These are phyloP conservation scores for Oryzias woworae DNA, from an alignment of 2,113 vertebrate genomes.

Conservation along the genomic window DNA sequence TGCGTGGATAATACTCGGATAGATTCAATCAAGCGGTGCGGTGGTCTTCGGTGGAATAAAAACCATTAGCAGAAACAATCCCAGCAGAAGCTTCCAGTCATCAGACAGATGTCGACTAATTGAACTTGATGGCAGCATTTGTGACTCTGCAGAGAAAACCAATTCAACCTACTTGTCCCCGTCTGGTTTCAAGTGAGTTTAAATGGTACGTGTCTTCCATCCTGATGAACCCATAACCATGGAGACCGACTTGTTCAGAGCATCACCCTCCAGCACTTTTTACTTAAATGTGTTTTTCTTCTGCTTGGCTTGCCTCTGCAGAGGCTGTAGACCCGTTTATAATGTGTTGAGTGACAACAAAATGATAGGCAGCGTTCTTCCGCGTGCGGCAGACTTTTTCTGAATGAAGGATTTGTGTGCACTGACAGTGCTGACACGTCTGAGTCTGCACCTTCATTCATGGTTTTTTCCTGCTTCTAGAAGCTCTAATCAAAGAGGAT, in stretches of 20 bases:
- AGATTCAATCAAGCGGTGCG: neutral
- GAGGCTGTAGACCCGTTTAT: conserved; percentile 30
- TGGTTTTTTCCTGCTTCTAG: conserved; percentile 28
- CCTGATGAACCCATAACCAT: conserved; percentile 53
- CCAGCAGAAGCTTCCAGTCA: conserved; percentile 20
- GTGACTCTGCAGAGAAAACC: conserved; percentile 44
- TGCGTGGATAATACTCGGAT: conserved; percentile 14
- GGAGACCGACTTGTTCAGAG: conserved; percentile 56
- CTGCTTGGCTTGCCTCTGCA: conserved; percentile 18
- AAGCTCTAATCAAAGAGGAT: conserved; percentile 10
- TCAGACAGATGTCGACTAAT: conserved; percentile 35
- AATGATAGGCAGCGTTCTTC: conserved; percentile 31
- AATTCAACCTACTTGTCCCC: conserved; percentile 32
- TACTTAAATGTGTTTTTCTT: conserved; percentile 46
- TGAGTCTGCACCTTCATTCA: conserved; percentile 42
- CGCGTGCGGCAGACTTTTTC: neutral
- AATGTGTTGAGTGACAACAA: conserved; percentile 41
- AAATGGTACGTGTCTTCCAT: conserved; percentile 40
- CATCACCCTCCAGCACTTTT: conserved; percentile 54
- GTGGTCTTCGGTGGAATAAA: conserved; percentile 6
- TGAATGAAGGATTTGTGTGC: conserved; percentile 44
- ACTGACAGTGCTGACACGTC: conserved; percentile 39
- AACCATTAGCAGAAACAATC: conserved; percentile 21
- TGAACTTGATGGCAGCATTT: conserved; percentile 56
- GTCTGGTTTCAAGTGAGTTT: conserved; percentile 27